Percentiles rank a stretch among this genome's conserved stretches.
Conservation (phyloP, 2,113 vertebrate species). For the Gracilinanus agilis region DNA sequence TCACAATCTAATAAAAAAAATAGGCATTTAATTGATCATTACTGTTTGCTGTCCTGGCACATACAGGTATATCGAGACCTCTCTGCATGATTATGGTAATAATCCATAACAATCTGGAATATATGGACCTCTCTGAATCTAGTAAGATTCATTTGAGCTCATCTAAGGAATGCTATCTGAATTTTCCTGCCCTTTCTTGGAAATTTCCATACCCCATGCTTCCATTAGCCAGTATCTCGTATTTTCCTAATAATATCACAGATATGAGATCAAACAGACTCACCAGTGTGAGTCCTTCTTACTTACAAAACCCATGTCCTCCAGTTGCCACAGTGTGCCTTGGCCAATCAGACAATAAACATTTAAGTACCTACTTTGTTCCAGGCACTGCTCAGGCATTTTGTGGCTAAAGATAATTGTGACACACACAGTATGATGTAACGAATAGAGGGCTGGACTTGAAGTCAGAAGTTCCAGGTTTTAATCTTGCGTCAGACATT, state of each 20-base stretch:
- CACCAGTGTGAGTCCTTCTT: background rate
- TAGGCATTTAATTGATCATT: background rate
- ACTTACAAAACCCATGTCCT: background rate
- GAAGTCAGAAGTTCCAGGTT: background rate
- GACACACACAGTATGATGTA: background rate
- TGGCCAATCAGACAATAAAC: background rate
- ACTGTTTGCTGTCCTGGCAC: background rate
- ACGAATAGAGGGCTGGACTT: background rate
- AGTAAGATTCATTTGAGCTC: background rate
- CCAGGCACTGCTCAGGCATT: background rate
- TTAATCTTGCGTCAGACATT: background rate
- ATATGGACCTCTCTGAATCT: background rate
- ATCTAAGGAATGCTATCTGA: background rate
- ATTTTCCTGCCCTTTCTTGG: background rate
- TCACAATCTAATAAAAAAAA: background rate
- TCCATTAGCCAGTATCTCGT: background rate
- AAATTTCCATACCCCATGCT: background rate
- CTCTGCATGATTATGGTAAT: background rate
- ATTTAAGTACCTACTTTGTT: background rate
- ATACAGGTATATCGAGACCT: background rate
- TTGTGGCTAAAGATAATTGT: background rate
- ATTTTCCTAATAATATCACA: background rate
- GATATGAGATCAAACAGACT: background rate
- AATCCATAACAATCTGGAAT: background rate
- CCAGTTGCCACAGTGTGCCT: background rate